phyloP scores from a whole-genome alignment of 2,888 invertebrate genomes.

The Hybos culiciformis region DNA sequence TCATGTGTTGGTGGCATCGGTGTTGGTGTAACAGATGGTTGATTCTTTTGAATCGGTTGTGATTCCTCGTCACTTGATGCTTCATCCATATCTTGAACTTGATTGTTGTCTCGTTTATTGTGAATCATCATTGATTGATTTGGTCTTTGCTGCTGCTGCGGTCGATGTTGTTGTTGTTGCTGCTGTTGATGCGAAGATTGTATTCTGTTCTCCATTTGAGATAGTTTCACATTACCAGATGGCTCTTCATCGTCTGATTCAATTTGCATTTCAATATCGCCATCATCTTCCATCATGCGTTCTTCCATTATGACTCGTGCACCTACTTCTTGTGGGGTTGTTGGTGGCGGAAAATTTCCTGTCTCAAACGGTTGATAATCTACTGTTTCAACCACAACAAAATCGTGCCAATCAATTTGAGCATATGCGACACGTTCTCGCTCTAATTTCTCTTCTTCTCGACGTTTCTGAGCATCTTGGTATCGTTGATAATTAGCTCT shows the following conservation, averaged over 20 bases:
- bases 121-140: conserved; percentile 21
- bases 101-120: conserved; percentile 38
- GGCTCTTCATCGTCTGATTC: conserved; percentile 67
- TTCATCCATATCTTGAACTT: conserved; percentile 86
- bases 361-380: conserved; percentile 96
- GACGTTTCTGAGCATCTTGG: conserved; percentile 81
- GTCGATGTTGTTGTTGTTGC: conserved; percentile 34
- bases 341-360: conserved; percentile 93
- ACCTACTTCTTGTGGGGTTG: conserved; percentile 93
- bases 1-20: conserved; percentile 81
- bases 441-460: conserved; percentile 91
- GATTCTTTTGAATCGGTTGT: conserved; percentile 32
- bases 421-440: conserved; percentile 91
- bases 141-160: conserved; percentile 8
- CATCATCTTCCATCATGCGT: conserved; percentile 59
- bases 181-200: conserved; percentile 32
- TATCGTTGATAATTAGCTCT: conserved; percentile 94
- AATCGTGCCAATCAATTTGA: conserved; percentile 99
- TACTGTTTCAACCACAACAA: conserved; percentile 98
- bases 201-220: conserved; percentile 51
- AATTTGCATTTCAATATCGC: conserved; percentile 81
- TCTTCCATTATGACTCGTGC: conserved; percentile 84
- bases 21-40: conserved; percentile 28
- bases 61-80: conserved; percentile 64
- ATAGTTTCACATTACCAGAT: conserved; percentile 41